These are phyloP conservation scores for Caenorhabditis panamensis DNA, from an alignment of 2,888 invertebrate genomes.

Conservation along the genomic window DNA sequence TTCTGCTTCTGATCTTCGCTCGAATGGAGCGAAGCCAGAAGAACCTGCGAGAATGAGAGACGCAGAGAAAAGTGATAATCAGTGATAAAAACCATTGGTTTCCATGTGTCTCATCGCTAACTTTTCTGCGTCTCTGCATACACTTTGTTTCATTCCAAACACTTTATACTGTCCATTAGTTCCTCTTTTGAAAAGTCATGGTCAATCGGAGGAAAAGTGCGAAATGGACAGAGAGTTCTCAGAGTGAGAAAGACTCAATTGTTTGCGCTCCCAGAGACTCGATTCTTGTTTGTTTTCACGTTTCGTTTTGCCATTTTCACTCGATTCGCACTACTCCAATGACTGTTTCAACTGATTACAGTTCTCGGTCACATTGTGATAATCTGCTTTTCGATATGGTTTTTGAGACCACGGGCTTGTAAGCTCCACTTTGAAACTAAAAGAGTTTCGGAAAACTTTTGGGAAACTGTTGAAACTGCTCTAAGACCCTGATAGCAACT, in stretches of 20 bases:
- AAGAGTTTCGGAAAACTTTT: no score
- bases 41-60: constrained; percentile 2
- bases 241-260: constrained; percentile 7
- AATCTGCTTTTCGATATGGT: no score
- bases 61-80: constrained; percentile 26
- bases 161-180: background rate
- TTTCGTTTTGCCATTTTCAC: background rate
- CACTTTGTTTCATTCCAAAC: background rate
- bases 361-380: no score
- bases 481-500: no score
- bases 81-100: constrained; percentile 30
- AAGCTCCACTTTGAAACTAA: no score
- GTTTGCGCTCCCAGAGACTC: constrained; percentile 24
- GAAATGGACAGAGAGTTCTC: background rate
- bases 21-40: constrained; percentile 8
- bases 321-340: background rate
- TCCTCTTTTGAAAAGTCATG: background rate
- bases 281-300: constrained; percentile 32
- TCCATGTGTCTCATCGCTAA: constrained; percentile 22
- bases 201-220: constrained; percentile 18
- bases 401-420: no score
- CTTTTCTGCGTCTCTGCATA: constrained; percentile 10
- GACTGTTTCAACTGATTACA: no score
- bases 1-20: constrained; percentile 24
- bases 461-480: no score